phyloP scores from a whole-genome alignment of 2,888 invertebrate species.

The Unio pictorum region DNA sequence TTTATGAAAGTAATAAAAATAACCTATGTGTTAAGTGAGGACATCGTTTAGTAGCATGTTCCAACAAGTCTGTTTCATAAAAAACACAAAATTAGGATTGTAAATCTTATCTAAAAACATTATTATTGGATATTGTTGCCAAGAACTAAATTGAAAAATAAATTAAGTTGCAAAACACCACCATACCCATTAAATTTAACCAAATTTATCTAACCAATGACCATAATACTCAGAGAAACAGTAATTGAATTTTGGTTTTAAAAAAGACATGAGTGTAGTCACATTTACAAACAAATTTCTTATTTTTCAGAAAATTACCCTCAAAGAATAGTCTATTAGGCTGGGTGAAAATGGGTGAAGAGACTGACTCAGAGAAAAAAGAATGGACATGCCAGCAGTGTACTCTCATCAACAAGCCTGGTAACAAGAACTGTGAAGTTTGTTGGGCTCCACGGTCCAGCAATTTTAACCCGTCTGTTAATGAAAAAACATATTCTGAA shows the following conservation, averaged over 20 bases:
- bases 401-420: conserved; percentile 47
- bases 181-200: no score
- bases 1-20: no score
- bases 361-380: background rate
- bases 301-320: conserved; percentile 41
- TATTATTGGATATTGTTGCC: no score
- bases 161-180: no score
- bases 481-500: no score
- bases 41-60: no score
- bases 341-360: conserved; percentile 41
- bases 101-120: no score
- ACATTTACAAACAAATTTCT: background rate
- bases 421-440: conserved; percentile 32
- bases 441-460: conserved; percentile 30
- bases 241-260: background rate
- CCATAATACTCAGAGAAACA: background rate
- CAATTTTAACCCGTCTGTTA: background rate
- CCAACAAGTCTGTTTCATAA: no score
- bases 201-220: no score
- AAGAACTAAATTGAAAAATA: no score
- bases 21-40: no score
- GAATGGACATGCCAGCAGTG: conserved; percentile 52
- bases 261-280: background rate
- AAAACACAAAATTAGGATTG: no score
- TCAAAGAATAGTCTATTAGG: conserved; percentile 56